phyloP scores from a whole-genome alignment of 2,888 invertebrate genomes.

The Lamellibrachia satsuma region DNA sequence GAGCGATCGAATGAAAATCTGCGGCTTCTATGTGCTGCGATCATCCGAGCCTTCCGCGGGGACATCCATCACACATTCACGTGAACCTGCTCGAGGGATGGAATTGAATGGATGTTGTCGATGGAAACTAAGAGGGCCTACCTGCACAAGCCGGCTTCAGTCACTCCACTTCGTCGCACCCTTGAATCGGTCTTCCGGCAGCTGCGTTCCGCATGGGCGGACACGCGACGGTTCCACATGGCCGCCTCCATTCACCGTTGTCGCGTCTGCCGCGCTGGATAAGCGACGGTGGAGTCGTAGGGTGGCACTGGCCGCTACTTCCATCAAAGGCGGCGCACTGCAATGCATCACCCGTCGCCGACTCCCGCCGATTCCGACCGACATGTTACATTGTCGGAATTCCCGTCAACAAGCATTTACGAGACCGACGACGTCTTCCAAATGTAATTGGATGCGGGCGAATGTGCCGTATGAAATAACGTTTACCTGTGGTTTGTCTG shows the following conservation, averaged over 20 bases:
- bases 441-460: neutral
- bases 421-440: neutral
- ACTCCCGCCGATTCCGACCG: neutral
- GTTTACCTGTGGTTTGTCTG: neutral
- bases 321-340: neutral
- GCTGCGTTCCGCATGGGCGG: neutral
- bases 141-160: neutral
- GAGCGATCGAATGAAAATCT: neutral
- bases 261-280: neutral
- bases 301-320: neutral
- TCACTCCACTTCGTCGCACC: conserved; percentile 17
- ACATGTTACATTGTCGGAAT: neutral
- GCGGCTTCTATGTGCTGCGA: neutral
- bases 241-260: neutral
- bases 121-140: neutral
- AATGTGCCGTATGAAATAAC: neutral
- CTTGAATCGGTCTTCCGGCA: conserved; percentile 1
- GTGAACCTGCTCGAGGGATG: neutral
- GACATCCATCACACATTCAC: neutral
- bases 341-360: neutral
- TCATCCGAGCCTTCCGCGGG: neutral
- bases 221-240: neutral
- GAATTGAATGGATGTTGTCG: neutral
- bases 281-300: neutral
- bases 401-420: neutral